phyloP scores from a whole-genome alignment of 2,797 vertebrate species.

The Momotus momota region DNA sequence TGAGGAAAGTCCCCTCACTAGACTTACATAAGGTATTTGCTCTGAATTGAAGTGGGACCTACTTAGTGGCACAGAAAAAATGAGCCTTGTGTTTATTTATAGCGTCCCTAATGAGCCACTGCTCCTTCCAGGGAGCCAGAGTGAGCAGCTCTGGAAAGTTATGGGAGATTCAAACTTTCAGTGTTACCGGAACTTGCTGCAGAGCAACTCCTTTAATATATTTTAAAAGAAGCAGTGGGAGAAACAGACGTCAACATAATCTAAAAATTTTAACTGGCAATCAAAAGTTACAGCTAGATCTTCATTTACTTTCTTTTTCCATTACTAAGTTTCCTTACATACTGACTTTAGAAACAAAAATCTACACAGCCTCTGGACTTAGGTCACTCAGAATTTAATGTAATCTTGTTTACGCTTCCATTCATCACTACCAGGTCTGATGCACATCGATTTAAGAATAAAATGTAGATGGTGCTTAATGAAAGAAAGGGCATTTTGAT shows the following conservation, averaged over 20 bases:
- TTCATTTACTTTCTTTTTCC: not conserved
- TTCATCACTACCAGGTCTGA: not conserved
- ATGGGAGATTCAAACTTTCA: not conserved
- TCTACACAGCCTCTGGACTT: not conserved
- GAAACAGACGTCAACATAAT: not conserved
- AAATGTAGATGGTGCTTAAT: accelerated
- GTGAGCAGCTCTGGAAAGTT: not conserved
- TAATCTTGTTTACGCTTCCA: not conserved
- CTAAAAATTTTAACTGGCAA: not conserved
- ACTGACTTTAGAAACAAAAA: not conserved
- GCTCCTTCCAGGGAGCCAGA: not conserved
- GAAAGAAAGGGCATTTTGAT: not conserved
- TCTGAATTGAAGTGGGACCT: slow-evolving; percentile 34
- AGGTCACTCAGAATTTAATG: not conserved
- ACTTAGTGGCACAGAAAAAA: slow-evolving; percentile 37
- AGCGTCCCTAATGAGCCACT: not conserved
- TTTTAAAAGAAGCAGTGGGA: not conserved
- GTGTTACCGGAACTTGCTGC: accelerated
- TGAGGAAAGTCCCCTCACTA: not conserved
- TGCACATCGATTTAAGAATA: not conserved
- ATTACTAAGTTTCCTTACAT: not conserved
- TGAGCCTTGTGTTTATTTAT: slow-evolving; percentile 5
- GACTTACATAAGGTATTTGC: slow-evolving; percentile 12
- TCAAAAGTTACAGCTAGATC: not conserved
- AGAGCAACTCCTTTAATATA: not conserved